Percentiles rank a stretch among this genome's conserved stretches.
Evolutionary conservation across 2,797 vertebrate genomes (phyloP).

Genomic region (Chloroceryle amazona): DNA sequence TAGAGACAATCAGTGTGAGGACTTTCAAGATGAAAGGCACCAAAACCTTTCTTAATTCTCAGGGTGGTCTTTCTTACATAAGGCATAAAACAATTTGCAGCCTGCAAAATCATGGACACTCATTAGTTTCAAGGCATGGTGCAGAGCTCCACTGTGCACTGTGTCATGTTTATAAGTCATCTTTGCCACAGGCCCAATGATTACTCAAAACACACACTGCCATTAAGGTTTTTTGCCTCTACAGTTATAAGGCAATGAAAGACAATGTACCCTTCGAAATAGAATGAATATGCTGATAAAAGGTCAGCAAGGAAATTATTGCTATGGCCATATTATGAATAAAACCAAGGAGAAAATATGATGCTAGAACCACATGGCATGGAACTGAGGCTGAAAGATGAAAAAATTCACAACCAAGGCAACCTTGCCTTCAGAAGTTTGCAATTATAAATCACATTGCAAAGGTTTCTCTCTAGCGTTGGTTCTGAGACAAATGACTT

Average conservation of each 20-base stretch:
- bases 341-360: not conserved
- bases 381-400: not conserved
- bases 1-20: not conserved
- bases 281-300: not conserved
- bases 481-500: not conserved
- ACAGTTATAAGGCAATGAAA: not conserved
- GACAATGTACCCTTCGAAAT: conserved; percentile 4
- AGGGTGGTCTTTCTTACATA: not conserved
- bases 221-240: not conserved
- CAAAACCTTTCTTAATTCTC: not conserved
- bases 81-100: not conserved
- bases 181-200: not conserved
- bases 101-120: not conserved
- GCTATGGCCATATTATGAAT: not conserved
- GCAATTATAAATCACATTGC: not conserved
- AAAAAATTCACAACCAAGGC: not conserved
- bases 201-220: not conserved
- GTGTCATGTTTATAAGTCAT: not conserved
- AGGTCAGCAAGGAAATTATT: not conserved
- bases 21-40: not conserved
- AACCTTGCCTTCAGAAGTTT: not conserved
- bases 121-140: not conserved
- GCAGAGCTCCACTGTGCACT: not conserved
- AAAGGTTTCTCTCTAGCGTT: not conserved
- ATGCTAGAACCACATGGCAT: not conserved